Percentiles rank a stretch among this genome's conserved stretches.
Evolutionary conservation across 2,797 vertebrate species (phyloP).

Genomic region (Labroides dimidiatus): DNA sequence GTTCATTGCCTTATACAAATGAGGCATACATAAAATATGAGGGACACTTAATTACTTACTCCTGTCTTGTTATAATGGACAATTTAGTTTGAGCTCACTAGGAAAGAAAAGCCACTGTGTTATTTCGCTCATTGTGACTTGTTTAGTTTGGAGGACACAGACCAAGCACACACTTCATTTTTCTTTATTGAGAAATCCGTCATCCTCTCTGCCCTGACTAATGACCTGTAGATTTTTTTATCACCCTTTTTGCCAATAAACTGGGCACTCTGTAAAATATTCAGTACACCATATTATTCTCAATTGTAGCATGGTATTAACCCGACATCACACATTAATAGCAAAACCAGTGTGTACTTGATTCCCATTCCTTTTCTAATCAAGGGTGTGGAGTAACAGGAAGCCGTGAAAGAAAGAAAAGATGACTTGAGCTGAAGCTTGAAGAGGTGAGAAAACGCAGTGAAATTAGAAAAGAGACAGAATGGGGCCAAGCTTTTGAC

Average conservation of each 20-base stretch:
- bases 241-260: not conserved
- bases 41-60: not conserved
- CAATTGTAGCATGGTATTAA: constrained; percentile 5
- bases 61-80: not conserved
- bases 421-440: constrained; percentile 31
- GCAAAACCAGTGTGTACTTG: not conserved
- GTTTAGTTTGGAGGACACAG: not conserved
- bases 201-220: not conserved
- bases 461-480: constrained; percentile 65
- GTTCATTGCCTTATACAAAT: not conserved
- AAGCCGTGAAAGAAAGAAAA: constrained; percentile 31
- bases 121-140: not conserved
- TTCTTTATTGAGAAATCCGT: not conserved
- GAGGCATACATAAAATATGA: not conserved
- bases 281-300: not conserved
- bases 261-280: no score
- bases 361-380: constrained; percentile 12
- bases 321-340: constrained; percentile 8
- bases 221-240: not conserved
- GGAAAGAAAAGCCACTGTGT: not conserved
- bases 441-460: constrained; percentile 33
- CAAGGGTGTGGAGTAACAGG: constrained; percentile 16
- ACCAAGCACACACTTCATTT: not conserved
- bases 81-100: not conserved
- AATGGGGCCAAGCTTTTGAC: constrained; percentile 72